A percentile compares a stretch with the other conserved stretches of the same genome.
These are phyloP conservation scores for Sarcophaga variegata DNA, from an alignment of 2,888 invertebrate species.

Conservation along the genomic window DNA sequence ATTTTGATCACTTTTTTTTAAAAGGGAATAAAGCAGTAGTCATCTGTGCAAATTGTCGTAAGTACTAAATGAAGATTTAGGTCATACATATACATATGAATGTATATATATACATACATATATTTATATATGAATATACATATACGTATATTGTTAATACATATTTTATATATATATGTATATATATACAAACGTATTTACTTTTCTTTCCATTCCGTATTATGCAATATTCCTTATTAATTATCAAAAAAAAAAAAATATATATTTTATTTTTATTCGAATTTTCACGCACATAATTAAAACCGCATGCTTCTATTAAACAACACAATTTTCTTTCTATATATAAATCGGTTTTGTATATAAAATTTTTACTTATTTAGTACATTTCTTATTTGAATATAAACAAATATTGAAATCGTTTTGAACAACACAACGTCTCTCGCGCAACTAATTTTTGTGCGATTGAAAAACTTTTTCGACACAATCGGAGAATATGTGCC, in stretches of 20 bases:
- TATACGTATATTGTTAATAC: not conserved
- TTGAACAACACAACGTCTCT: constrained; percentile 72
- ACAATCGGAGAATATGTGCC: constrained; percentile 38
- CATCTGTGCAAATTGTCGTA: too few relatives aligned
- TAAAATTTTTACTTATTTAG: not conserved
- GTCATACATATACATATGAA: constrained; percentile 1
- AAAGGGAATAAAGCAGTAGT: too few relatives aligned
- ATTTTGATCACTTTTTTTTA: constrained; percentile 27
- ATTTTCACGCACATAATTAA: not conserved
- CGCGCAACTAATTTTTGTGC: constrained; percentile 68
- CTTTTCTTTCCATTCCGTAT: not conserved
- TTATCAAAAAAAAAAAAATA: not conserved
- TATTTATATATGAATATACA: not conserved
- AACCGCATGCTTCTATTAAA: not conserved
- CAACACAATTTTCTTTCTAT: not conserved
- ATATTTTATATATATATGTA: not conserved
- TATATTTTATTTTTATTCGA: not conserved
- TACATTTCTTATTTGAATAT: not conserved
- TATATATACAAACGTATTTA: constrained; percentile 21
- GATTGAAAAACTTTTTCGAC: constrained; percentile 35
- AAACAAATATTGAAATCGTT: constrained; percentile 64
- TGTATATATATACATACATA: not conserved
- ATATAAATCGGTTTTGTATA: not conserved
- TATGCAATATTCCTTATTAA: constrained; percentile 42
- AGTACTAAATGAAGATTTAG: too few relatives aligned